phyloP scores from a whole-genome alignment of 2,113 vertebrate genomes.

The Mesitornis unicolor region DNA sequence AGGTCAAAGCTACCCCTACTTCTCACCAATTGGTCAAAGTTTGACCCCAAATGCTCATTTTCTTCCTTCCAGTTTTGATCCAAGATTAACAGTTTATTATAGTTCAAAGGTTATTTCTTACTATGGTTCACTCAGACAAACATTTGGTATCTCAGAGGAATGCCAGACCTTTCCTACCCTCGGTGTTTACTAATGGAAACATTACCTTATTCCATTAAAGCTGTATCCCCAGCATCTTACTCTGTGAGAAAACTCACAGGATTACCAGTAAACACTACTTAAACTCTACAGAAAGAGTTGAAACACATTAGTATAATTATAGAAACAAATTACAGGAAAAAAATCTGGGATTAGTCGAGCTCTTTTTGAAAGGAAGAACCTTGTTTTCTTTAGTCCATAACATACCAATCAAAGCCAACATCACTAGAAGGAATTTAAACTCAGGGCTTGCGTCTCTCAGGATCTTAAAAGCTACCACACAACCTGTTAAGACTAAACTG shows the following conservation, averaged over 20 bases:
- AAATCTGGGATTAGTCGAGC: background rate
- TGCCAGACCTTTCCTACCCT: background rate
- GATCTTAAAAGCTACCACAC: background rate
- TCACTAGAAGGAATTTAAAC: background rate
- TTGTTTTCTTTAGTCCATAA: background rate
- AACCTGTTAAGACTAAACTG: background rate
- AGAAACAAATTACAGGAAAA: background rate
- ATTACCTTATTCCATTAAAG: background rate
- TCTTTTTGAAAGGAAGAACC: background rate
- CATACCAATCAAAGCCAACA: background rate
- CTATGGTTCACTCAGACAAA: background rate
- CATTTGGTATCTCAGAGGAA: background rate
- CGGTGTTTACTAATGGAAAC: background rate
- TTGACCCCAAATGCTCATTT: background rate
- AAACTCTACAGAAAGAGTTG: background rate
- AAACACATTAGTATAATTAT: background rate
- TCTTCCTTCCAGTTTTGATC: constrained; percentile 40
- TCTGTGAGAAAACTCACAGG: background rate
- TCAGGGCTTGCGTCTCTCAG: background rate
- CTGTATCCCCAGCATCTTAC: background rate
- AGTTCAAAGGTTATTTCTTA: constrained; percentile 21
- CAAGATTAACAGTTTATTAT: constrained; percentile 38
- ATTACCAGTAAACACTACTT: background rate
- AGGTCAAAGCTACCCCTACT: background rate
- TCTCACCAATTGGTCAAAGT: constrained; percentile 39